phyloP scores from a whole-genome alignment of 1,140 invertebrate genomes.

The Muscidifurax raptorellus region DNA sequence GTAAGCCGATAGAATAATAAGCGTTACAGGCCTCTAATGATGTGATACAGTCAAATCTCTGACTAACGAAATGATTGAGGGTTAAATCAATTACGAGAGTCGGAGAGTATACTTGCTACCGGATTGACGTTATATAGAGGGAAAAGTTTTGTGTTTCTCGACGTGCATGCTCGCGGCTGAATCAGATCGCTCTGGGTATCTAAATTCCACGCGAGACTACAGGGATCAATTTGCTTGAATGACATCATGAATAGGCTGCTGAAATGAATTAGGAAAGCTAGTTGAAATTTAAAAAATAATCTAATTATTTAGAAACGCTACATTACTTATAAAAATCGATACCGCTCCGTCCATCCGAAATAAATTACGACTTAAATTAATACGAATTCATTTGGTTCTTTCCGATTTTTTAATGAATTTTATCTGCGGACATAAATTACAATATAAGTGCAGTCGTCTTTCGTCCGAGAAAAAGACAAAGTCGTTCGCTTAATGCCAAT shows the following conservation, averaged over 20 bases:
- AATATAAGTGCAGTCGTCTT: slow-evolving; percentile 6
- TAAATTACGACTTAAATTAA: no score
- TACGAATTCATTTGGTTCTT: no score
- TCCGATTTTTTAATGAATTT: no score
- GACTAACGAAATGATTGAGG: slow-evolving; percentile 18
- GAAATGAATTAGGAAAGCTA: neutral
- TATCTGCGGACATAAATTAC: no score
- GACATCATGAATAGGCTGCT: neutral
- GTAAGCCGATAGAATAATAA: neutral
- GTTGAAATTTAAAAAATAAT: no score
- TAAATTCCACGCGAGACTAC: neutral
- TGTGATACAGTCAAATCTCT: slow-evolving; percentile 13
- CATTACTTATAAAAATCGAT: no score
- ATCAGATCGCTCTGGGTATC: neutral
- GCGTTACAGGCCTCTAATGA: neutral
- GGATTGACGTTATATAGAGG: neutral
- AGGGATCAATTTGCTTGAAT: neutral
- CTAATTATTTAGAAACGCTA: no score
- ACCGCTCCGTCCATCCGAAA: no score
- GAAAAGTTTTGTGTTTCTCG: neutral
- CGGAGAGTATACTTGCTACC: neutral
- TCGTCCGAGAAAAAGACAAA: neutral
- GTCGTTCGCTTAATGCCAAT: slow-evolving; percentile 16
- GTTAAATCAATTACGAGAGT: slow-evolving; percentile 6
- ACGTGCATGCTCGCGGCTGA: neutral